Conservation (phyloP, 2,113 vertebrate genomes). For the Oreochromis aureus region DNA sequence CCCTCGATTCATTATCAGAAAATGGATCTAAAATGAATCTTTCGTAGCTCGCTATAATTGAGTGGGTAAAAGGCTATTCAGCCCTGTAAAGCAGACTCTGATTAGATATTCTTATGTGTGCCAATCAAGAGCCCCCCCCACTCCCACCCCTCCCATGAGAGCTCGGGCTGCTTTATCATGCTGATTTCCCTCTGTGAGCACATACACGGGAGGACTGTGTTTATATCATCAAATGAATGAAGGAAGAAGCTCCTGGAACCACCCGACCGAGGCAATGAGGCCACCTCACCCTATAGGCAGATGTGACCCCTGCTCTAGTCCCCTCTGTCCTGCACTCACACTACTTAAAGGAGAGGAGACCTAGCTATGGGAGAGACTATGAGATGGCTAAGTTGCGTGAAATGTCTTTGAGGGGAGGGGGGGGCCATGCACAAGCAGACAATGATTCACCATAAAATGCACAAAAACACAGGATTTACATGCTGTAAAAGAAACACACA, state of each 20-base stretch:
- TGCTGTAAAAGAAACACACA: conserved; percentile 36
- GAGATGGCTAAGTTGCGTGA: conserved; percentile 56
- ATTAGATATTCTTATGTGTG: conserved; percentile 67
- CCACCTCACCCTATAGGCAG: conserved; percentile 38
- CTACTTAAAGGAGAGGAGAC: conserved; percentile 15
- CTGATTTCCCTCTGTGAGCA: conserved; percentile 26
- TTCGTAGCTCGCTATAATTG: conserved; percentile 60
- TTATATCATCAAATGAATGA: conserved; percentile 33
- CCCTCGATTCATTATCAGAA: conserved; percentile 64
- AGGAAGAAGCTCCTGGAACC: conserved; percentile 36
- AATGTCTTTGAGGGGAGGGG: conserved; percentile 33
- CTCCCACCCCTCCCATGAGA: conserved; percentile 3
- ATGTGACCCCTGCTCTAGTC: conserved; percentile 8
- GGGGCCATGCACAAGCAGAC: conserved; percentile 70
- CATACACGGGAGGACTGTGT: conserved; percentile 1
- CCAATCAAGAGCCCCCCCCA: conserved; percentile 41
- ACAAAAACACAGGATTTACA: conserved; percentile 29
- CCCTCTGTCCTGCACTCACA: conserved; percentile 16
- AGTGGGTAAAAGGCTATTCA: conserved; percentile 66
- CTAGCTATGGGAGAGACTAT: conserved; percentile 15
- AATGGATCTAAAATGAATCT: conserved; percentile 68
- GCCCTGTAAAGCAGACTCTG: conserved; percentile 55
- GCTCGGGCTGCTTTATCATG: conserved; percentile 31
- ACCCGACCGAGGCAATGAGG: conserved; percentile 46
- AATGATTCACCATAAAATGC: conserved; percentile 38